Evolutionary conservation across 2,797 vertebrate genomes (phyloP).

Genomic region (Lateolabrax maculatus): DNA sequence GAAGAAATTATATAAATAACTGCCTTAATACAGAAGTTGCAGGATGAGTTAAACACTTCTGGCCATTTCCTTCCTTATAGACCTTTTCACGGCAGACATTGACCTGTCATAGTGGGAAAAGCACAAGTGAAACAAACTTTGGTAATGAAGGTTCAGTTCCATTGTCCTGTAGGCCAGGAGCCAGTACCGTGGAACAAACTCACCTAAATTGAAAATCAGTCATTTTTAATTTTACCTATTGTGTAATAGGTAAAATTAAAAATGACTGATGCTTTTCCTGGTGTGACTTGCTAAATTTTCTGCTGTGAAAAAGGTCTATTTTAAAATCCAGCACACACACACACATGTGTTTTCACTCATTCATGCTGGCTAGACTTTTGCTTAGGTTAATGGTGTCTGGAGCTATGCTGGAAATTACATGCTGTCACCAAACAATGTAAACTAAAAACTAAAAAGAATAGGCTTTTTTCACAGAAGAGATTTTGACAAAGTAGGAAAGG

Average conservation of each 20-base stretch:
- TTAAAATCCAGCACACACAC: background rate
- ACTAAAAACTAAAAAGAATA: background rate
- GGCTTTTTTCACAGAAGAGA: background rate
- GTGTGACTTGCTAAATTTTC: background rate
- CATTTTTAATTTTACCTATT: background rate
- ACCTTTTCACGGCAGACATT: background rate
- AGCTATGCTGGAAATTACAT: background rate
- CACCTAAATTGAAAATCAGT: background rate
- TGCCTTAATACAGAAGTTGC: background rate
- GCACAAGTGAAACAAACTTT: background rate
- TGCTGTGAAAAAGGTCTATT: background rate
- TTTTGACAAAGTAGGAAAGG: background rate
- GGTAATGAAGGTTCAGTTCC: background rate
- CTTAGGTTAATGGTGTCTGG: background rate
- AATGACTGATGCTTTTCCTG: background rate
- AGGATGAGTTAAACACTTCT: background rate
- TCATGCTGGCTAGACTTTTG: background rate
- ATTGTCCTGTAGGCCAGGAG: background rate
- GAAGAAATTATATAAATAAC: background rate
- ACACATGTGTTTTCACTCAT: background rate
- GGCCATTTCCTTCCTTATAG: background rate
- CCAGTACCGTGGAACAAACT: background rate
- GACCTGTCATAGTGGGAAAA: background rate
- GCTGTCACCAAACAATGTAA: background rate
- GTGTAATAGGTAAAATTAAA: too few relatives aligned